Evolutionary conservation across 37 sponge, comb jelly and placozoan genomes (phyloP).

Genomic region (Aplysina aerophoba): DNA sequence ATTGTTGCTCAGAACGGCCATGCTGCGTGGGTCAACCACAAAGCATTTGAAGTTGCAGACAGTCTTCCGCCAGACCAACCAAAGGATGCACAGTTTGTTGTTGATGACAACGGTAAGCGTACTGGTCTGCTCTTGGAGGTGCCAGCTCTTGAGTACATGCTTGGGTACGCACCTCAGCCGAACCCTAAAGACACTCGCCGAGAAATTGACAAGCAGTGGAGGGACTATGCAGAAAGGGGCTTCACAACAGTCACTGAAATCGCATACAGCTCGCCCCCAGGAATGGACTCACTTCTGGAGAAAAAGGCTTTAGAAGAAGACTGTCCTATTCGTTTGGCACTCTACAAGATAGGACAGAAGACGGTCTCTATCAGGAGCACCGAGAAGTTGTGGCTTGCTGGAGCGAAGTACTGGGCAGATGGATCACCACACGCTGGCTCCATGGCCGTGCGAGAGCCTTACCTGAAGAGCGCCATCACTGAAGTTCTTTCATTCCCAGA

Average conservation of each 20-base stretch:
- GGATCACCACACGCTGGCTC: conserved; percentile 61
- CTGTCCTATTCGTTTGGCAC: conserved; percentile 26
- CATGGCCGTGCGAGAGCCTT: conserved; percentile 49
- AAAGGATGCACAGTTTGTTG: conserved; percentile 28
- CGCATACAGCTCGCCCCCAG: conserved; percentile 5
- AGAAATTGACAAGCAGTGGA: conserved; percentile 30
- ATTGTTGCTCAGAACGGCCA: conserved; percentile 43
- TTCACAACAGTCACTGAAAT: conserved; percentile 76
- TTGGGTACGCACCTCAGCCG: not conserved
- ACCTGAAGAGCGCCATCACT: conserved; percentile 43
- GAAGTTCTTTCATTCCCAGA: conserved; percentile 44
- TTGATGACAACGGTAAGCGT: conserved; percentile 30
- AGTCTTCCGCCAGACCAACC: not conserved
- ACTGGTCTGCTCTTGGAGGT: conserved; percentile 49
- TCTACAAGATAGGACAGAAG: not conserved
- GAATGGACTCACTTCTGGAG: not conserved
- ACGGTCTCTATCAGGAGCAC: not conserved
- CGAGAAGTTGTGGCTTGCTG: conserved; percentile 57
- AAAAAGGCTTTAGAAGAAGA: not conserved
- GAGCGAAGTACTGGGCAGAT: conserved; percentile 61
- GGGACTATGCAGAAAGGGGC: conserved; percentile 46
- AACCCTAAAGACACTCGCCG: not conserved
- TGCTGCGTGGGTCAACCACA: conserved; percentile 50
- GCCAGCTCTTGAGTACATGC: not conserved
- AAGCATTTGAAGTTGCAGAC: conserved; percentile 21